These are phyloP conservation scores for Gymnocephalus cernua DNA, from an alignment of 2,113 vertebrate species.

Conservation along the genomic window DNA sequence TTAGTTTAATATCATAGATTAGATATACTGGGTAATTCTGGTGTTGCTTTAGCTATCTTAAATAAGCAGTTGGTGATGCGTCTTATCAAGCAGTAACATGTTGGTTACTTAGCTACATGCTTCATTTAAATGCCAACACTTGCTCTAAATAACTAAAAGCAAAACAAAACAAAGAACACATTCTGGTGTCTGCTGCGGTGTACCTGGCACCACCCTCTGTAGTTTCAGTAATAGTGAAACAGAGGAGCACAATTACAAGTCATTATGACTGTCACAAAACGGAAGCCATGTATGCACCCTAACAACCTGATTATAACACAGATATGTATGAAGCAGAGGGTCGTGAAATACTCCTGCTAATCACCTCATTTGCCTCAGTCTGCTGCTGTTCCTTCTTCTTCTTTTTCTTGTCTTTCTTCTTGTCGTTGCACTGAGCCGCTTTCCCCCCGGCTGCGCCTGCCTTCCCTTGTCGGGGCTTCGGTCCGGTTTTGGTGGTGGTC, in stretches of 20 bases:
- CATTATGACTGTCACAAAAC: not conserved
- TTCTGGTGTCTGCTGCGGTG: not conserved
- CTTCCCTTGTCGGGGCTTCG: constrained; percentile 83
- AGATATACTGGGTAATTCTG: not conserved
- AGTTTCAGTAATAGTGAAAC: constrained; percentile 60
- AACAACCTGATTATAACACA: not conserved
- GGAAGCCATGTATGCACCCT: not conserved
- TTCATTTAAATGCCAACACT: not conserved
- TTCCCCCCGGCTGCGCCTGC: constrained; percentile 76
- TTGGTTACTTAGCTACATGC: not conserved
- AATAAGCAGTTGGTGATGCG: not conserved
- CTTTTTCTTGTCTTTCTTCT: constrained; percentile 93
- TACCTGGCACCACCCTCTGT: not conserved
- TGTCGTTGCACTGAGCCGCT: constrained; percentile 86
- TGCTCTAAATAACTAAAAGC: not conserved
- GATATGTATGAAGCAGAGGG: not conserved
- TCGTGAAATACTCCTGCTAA: not conserved
- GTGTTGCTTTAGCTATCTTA: not conserved
- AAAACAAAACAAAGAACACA: not conserved
- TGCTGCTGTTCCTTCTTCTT: constrained; percentile 92
- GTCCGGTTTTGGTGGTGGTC: constrained; percentile 75
- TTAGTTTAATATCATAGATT: not conserved
- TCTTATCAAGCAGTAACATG: not conserved
- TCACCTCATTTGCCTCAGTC: constrained; percentile 92
- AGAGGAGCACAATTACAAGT: not conserved